Percentiles rank a stretch among this genome's conserved stretches.
These are phyloP conservation scores for Petrocephalus zakoni DNA, from an alignment of 2,113 vertebrate genomes.

Conservation along the genomic window DNA sequence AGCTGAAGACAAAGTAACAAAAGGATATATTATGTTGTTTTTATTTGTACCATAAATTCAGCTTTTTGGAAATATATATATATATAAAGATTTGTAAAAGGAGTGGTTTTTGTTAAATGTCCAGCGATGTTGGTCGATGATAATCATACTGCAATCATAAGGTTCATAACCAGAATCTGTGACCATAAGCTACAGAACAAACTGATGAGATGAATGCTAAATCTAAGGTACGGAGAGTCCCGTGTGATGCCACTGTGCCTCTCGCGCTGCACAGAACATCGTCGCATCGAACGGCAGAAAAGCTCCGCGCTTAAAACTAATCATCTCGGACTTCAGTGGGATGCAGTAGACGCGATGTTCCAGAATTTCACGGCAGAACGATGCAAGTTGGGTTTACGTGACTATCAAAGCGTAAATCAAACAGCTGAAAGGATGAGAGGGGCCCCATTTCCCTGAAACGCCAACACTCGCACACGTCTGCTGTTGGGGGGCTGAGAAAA, in stretches of 20 bases:
- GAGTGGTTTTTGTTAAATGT: background rate
- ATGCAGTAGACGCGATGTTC: background rate
- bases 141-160: background rate
- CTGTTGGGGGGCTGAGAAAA: background rate
- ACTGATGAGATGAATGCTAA: background rate
- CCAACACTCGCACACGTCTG: background rate
- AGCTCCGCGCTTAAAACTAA: background rate
- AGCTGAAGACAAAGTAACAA: background rate
- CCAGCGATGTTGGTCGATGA: background rate
- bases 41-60: background rate
- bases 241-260: background rate
- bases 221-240: background rate
- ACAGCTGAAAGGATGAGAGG: background rate
- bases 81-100: background rate
- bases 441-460: background rate
- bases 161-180: background rate
- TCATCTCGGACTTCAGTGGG: background rate
- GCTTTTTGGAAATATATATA: background rate
- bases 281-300: background rate
- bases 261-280: background rate
- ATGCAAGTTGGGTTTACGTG: background rate
- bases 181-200: background rate
- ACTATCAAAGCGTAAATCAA: background rate
- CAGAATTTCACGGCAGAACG: background rate
- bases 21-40: background rate